Evolutionary conservation across 2,113 vertebrate genomes (phyloP).

Genomic region (Hippotragus niger): DNA sequence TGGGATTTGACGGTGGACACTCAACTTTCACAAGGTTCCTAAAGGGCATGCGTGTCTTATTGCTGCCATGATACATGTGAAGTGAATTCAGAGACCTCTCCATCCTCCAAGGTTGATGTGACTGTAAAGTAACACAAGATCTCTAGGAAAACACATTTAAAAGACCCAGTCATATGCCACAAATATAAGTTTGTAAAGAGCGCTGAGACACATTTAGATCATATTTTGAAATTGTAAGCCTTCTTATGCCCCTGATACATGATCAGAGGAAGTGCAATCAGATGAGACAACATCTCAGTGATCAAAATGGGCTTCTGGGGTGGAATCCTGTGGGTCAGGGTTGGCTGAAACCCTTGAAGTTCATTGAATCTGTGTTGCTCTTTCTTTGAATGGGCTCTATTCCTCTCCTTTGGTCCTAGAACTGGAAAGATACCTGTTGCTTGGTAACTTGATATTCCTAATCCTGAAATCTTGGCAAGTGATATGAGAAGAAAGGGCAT

Average conservation of each 20-base stretch:
- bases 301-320: neutral
- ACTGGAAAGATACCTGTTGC: neutral
- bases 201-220: neutral
- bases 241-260: neutral
- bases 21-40: neutral
- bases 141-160: constrained; percentile 15
- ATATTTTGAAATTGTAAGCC: neutral
- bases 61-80: neutral
- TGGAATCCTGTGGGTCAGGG: neutral
- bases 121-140: neutral
- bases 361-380: neutral
- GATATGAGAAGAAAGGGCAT: neutral
- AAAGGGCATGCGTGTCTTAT: neutral
- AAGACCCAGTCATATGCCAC: neutral
- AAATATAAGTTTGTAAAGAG: neutral
- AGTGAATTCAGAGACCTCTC: neutral
- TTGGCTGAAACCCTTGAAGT: neutral
- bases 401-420: neutral
- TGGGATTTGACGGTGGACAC: neutral
- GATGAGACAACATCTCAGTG: neutral
- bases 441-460: neutral
- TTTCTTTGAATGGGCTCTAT: neutral
- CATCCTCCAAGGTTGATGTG: neutral
- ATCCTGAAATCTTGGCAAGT: neutral
- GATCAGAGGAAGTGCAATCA: neutral